Evolutionary conservation across 1,140 invertebrate species (phyloP).

Genomic region (Drosophila neocordata): DNA sequence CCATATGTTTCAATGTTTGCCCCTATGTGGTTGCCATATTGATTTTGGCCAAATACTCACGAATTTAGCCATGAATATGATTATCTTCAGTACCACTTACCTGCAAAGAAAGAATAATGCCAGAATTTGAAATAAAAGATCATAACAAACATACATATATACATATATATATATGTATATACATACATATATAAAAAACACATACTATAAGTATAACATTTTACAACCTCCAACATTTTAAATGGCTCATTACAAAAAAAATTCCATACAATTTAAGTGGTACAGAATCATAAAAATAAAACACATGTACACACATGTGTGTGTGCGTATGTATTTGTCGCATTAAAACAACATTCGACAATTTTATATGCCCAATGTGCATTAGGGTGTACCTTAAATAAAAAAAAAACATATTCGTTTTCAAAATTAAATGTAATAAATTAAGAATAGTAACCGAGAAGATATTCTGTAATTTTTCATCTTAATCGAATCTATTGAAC

Average conservation of each 20-base stretch:
- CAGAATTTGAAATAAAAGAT: not conserved
- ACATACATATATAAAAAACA: not conserved
- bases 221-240: slow-evolving; percentile 47
- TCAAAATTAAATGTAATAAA: no score
- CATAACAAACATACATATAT: no score
- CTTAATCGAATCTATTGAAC: no score
- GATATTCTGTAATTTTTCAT: no score
- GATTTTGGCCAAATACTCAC: slow-evolving; percentile 17
- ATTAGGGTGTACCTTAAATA: slow-evolving; percentile 12
- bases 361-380: not conserved
- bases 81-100: slow-evolving; percentile 50
- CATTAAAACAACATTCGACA: slow-evolving; percentile 41
- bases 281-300: slow-evolving; percentile 59
- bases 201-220: slow-evolving; percentile 34
- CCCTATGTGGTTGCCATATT: slow-evolving; percentile 18
- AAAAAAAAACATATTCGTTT: no score
- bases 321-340: slow-evolving; percentile 33
- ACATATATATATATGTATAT: not conserved
- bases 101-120: slow-evolving; percentile 36
- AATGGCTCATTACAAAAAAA: slow-evolving; percentile 64
- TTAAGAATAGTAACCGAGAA: no score
- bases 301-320: slow-evolving; percentile 27
- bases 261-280: slow-evolving; percentile 61
- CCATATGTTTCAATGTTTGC: not conserved
- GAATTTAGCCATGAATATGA: not conserved